These are phyloP conservation scores for Zele albiditarsus DNA, from an alignment of 2,888 invertebrate genomes.

Conservation along the genomic window DNA sequence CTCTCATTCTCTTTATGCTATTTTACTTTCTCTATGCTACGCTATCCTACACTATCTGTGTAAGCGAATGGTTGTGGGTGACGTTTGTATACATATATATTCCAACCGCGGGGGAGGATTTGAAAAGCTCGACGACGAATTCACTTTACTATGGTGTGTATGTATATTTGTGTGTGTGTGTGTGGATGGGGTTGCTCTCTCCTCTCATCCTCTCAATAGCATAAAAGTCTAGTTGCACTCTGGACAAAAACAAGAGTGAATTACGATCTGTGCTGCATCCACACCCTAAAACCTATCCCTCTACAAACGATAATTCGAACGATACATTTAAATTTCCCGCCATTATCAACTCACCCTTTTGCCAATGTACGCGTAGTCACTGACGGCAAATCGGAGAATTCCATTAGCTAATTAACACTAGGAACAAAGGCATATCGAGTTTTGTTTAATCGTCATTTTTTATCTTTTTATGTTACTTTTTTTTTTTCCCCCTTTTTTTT, in stretches of 20 bases:
- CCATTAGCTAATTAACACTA: constrained; percentile 70
- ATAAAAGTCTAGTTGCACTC: constrained; percentile 63
- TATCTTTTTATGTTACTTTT: neutral
- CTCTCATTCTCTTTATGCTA: neutral
- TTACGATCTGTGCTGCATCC: constrained; percentile 59
- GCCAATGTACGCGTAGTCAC: constrained; percentile 36
- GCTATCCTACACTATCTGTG: too few species aligned
- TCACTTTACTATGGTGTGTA: neutral
- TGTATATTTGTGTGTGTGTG: neutral
- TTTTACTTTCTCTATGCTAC: constrained; percentile 3
- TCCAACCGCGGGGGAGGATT: constrained; percentile 14
- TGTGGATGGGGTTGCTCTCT: constrained; percentile 16
- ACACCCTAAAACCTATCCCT: constrained; percentile 33
- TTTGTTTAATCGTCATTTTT: constrained; percentile 4
- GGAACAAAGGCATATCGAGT: constrained; percentile 10
- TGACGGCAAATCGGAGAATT: constrained; percentile 58
- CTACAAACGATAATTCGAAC: constrained; percentile 63
- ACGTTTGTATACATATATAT: constrained; percentile 8
- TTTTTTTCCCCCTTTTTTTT: neutral
- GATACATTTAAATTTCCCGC: constrained; percentile 71
- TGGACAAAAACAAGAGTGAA: constrained; percentile 68
- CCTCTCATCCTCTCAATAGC: constrained; percentile 35
- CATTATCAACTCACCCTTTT: constrained; percentile 55
- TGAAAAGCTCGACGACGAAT: constrained; percentile 31
- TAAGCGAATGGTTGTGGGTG: neutral